Evolutionary conservation across 30 jellyfish, hydroid and myxozoan genomes (phyloP), one percentile per base, ranked within the genome.

Genomic region (Clytia hemisphaerica): DNA sequence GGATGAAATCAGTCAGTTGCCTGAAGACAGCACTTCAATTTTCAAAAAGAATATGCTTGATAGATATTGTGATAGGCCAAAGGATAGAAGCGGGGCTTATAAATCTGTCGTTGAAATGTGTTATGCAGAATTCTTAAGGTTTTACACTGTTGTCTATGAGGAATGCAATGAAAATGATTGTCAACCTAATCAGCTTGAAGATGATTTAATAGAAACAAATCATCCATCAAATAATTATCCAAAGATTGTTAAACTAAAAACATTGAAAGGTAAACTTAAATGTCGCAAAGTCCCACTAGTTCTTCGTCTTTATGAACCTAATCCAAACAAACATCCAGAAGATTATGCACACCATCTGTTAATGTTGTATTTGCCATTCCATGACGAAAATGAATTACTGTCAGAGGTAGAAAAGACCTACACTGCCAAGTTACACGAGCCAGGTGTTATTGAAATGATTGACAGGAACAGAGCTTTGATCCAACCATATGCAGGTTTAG

Each of bases 331-430:
- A 22, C 28, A 51, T 22, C 66, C 66, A 21, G 66, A 51, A 51
- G n/a, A n/a, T n/a, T n/a, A 51, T 51, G 66, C 66, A 22, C 66
- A 51, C 28, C 66, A 51, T 25, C 31, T 51, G 4, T 22, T 51
- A 25, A 21, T 51, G 3, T 21, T 51, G 66, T 51, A 21, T 25
- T 22, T 51, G 3, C 66, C 66, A 16, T 51, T 51, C 24, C 66
- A 37, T 21, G 9, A 1, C 14, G 66, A 51, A 22, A 25, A 16
- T 16, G 66, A 51, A 25, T 37, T 51, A 16, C 24, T 51, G 9
- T 34, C 37, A 25, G 28, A 25, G 27, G 24, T n/a, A 18, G 24
- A 51, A 3, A 5, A 22, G 37, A 9, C 66, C 18, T 51, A 51
- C 31, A 18, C 24, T 51, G n/a, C n/a, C n/a, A 51, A 51, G 28